These are phyloP conservation scores for Hecatera dysodea DNA, from an alignment of 2,888 invertebrate species.

Conservation along the genomic window DNA sequence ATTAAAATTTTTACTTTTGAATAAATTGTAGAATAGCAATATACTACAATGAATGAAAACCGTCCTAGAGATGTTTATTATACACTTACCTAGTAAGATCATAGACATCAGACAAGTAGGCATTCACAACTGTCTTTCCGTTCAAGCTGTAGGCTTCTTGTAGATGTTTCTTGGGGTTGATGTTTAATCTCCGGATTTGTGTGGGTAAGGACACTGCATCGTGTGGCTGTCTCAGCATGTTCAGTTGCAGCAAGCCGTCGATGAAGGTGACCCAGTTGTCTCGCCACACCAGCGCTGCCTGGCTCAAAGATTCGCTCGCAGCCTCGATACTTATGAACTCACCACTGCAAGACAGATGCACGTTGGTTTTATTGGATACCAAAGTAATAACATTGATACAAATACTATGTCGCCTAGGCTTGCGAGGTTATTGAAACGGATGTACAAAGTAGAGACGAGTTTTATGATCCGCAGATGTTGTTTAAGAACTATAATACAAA, in stretches of 20 bases:
- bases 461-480: too few relatives aligned
- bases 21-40: too few relatives aligned
- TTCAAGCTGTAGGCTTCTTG: constrained; percentile 35
- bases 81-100: constrained; percentile 20
- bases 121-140: constrained; percentile 26
- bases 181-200: constrained; percentile 61
- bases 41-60: too few relatives aligned
- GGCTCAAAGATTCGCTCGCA: constrained; percentile 61
- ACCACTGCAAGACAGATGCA: constrained; percentile 61
- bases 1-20: too few relatives aligned
- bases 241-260: constrained; percentile 95
- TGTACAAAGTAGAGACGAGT: too few relatives aligned
- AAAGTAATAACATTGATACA: too few relatives aligned
- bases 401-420: too few relatives aligned
- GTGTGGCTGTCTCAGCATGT: constrained; percentile 91
- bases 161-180: constrained; percentile 60
- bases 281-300: constrained; percentile 90
- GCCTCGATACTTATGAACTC: constrained; percentile 70
- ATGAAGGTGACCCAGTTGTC: constrained; percentile 95
- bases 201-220: constrained; percentile 92
- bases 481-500: too few relatives aligned
- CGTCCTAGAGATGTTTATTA: too few relatives aligned
- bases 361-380: too few relatives aligned
- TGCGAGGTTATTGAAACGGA: too few relatives aligned
- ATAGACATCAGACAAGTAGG: constrained; percentile 12